Base-by-base conservation (phyloP, 1,140 invertebrate genomes). In the Drosophila navojoa region DNA sequence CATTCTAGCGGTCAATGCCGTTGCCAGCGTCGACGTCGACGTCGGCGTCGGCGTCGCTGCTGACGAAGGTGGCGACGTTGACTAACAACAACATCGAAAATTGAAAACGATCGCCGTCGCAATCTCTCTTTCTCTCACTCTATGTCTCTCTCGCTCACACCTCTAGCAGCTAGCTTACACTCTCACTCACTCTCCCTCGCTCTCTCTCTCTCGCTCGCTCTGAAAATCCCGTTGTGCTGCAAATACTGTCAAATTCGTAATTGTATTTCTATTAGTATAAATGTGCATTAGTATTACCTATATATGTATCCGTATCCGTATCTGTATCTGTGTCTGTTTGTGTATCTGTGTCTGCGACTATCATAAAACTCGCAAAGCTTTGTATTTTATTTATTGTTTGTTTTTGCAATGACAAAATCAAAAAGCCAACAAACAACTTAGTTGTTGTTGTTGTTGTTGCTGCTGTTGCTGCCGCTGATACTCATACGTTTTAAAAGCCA, bases 1-100 rank as follows among this genome's bases (percentile, higher is more conserved):
- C 90, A 91, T 91, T 90, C 81, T 90, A 90, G 82, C 84, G 84
- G 82, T 89, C 82, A 89, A 89, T 87, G 82, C 79, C 82, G 84
- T 67, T 68, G 81, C 61, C 68, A 35, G 44, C 82, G 71, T 72
- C 59, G 50, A 53, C 62, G 68, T 60, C 38, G 27, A 16, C 60
- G 72, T 16, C 42, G 42, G 10, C 53, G 76, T 35, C 13, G 72
- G 10, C 53, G 76, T 35, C 13, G 72, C 47, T 27, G 77, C 44
- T 53, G 67, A 71, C 68, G 74, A 80, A 63, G 61, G 64, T 62
- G 79, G 61, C 75, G 25, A 32, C 66, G 40, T 44, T 53, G 42
- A 71, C 74, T 73, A 73, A 76, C 62, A 76, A 53, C 68, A 68
- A 69, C 80, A 54, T 77, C 80, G 62, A 80, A 84, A 79, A 85